These are phyloP conservation scores for Chlorodrepanis virens DNA, from an alignment of 2,113 vertebrate genomes.

Conservation along the genomic window DNA sequence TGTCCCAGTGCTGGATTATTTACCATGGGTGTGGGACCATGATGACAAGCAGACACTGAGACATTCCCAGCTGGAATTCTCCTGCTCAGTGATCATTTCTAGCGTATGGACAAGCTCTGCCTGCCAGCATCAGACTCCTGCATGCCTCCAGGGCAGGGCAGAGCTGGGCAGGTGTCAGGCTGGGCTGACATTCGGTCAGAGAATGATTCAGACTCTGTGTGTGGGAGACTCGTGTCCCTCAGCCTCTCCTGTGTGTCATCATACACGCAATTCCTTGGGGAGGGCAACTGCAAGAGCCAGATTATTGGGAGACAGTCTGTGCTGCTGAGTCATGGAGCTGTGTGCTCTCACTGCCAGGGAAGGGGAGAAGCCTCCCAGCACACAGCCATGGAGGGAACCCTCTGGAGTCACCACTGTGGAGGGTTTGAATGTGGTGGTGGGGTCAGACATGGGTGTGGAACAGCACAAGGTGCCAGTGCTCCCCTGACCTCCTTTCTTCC, in stretches of 20 bases:
- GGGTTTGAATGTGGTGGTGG: background rate
- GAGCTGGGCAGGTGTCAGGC: background rate
- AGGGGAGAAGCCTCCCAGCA: background rate
- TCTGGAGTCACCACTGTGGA: background rate
- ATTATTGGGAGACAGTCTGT: background rate
- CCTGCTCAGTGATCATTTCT: background rate
- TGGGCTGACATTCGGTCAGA: background rate
- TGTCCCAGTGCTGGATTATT: background rate
- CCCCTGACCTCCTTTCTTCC: background rate
- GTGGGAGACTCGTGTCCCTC: background rate
- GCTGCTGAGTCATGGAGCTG: background rate
- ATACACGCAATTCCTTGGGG: background rate
- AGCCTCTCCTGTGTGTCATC: background rate
- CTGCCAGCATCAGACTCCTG: background rate
- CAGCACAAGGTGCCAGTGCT: background rate
- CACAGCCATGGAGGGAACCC: background rate
- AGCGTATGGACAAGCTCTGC: background rate
- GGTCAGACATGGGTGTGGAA: background rate
- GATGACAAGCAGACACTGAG: background rate
- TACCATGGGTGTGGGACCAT: fast-evolving
- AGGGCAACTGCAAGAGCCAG: background rate
- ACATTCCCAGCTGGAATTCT: background rate
- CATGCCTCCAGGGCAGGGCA: background rate
- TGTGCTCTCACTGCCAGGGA: background rate
- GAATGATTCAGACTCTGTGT: background rate